phyloP scores from a whole-genome alignment of 2,888 invertebrate genomes.

The Tholera decimalis region DNA sequence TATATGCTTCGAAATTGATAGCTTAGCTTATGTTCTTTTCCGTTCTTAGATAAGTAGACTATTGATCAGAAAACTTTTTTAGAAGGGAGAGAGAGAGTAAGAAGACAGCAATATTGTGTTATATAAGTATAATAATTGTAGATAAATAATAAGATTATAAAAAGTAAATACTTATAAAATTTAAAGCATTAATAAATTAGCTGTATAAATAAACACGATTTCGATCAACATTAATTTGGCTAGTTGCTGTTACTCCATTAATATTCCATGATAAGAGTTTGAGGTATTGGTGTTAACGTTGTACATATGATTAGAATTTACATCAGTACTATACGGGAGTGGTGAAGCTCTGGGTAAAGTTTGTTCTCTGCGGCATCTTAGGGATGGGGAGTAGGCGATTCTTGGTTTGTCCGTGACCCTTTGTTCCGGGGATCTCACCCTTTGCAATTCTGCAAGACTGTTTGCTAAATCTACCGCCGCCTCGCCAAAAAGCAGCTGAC shows the following conservation, averaged over 20 bases:
- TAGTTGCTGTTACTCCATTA: constrained; percentile 23
- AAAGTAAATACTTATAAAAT: constrained; percentile 32
- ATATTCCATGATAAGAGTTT: constrained; percentile 1
- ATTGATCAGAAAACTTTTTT: too few relatives aligned
- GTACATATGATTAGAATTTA: constrained; percentile 70
- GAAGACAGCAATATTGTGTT: constrained; percentile 18
- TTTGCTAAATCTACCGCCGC: constrained; percentile 83
- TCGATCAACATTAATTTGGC: background rate
- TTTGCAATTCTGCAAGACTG: constrained; percentile 81
- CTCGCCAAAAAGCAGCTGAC: constrained; percentile 82
- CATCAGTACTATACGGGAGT: constrained; percentile 67
- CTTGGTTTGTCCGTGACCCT: constrained; percentile 79
- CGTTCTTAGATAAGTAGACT: too few relatives aligned
- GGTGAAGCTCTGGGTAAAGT: constrained; percentile 73
- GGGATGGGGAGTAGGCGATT: constrained; percentile 67
- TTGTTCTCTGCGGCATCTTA: constrained; percentile 80
- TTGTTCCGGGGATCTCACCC: constrained; percentile 71
- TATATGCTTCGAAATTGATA: too few relatives aligned
- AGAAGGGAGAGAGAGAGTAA: constrained; percentile 5
- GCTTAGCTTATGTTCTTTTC: too few relatives aligned
- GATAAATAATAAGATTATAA: constrained; percentile 26
- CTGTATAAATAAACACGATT: constrained; percentile 34
- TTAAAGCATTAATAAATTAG: constrained; percentile 32
- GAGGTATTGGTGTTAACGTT: constrained; percentile 60
- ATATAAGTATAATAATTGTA: constrained; percentile 10